A percentile compares a stretch with the other conserved stretches of the same genome.
These are phyloP conservation scores for Porites lobata DNA, from an alignment of 92 coral and sea anemone genomes.

Conservation along the genomic window DNA sequence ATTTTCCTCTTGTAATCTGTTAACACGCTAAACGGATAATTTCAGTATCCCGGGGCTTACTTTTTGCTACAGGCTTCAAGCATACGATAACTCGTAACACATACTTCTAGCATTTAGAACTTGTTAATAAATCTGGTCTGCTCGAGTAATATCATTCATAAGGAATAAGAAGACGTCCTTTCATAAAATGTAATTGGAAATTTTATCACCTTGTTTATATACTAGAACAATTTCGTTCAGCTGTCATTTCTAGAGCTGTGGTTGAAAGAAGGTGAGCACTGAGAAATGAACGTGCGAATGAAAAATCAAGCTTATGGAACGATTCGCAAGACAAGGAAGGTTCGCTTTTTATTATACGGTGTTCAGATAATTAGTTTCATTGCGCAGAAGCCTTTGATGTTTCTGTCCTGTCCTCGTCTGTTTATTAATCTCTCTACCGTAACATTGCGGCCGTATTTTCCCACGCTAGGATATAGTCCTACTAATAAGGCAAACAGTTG, in stretches of 20 bases:
- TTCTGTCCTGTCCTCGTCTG: not conserved
- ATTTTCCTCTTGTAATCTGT: not conserved
- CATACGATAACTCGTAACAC: not conserved
- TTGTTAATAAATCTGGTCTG: not conserved
- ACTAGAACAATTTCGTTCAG: conserved; percentile 14
- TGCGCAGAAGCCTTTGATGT: conserved; percentile 13
- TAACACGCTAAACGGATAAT: conserved; percentile 18
- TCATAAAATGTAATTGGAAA: not conserved
- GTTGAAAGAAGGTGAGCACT: not conserved
- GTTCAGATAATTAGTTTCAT: conserved; percentile 14
- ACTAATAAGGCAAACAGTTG: conserved; percentile 32
- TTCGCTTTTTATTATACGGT: not conserved
- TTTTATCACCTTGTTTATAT: not conserved
- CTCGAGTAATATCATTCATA: not conserved
- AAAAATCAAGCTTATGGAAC: not conserved
- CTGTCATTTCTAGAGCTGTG: not conserved
- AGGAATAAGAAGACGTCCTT: not conserved
- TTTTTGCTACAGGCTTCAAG: not conserved
- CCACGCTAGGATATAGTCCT: conserved; percentile 42
- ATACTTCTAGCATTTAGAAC: not conserved
- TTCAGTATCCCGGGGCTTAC: conserved; percentile 10
- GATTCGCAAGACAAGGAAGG: conserved; percentile 13
- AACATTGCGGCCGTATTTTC: conserved; percentile 38
- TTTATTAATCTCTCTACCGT: conserved; percentile 41
- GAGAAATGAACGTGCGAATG: not conserved